Conservation (phyloP, 2,888 invertebrate species). For the Acleris literana region DNA sequence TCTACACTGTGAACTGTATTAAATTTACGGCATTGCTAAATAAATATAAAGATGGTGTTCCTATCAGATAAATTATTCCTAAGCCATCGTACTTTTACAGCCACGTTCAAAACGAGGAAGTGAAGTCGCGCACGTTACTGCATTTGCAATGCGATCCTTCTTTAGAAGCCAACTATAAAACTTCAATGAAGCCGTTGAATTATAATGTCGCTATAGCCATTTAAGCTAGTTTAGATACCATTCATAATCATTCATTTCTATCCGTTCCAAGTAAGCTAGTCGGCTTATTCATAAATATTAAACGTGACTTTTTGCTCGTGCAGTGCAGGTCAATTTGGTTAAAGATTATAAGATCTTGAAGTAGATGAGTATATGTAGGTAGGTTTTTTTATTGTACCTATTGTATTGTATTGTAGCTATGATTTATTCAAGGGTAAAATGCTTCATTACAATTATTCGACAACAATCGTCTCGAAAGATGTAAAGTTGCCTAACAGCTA, state of each 20-base stretch:
- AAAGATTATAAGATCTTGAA: not conserved
- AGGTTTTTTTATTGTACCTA: too few species aligned
- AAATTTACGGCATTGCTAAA: not conserved
- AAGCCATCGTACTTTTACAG: slow-evolving; percentile 56
- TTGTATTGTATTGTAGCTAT: too few species aligned
- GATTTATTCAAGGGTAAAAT: too few species aligned
- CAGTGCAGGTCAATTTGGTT: not conserved
- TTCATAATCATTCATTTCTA: slow-evolving; percentile 57
- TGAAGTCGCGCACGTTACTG: slow-evolving; percentile 67
- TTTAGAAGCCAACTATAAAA: slow-evolving; percentile 72
- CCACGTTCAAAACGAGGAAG: slow-evolving; percentile 68
- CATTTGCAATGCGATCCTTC: slow-evolving; percentile 73
- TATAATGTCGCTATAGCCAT: slow-evolving; percentile 65
- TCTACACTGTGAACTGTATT: too few species aligned
- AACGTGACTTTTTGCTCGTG: slow-evolving; percentile 10
- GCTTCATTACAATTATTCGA: too few species aligned
- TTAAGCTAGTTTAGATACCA: slow-evolving; percentile 66
- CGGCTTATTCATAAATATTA: slow-evolving; percentile 14
- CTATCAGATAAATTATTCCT: slow-evolving; percentile 28
- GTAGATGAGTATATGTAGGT: too few species aligned
- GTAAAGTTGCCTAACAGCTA: too few species aligned
- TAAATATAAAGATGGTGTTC: not conserved
- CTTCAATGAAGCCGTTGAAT: slow-evolving; percentile 78
- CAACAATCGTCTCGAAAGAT: too few species aligned
- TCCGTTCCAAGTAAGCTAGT: slow-evolving; percentile 22